Evolutionary conservation across 1,140 invertebrate genomes (phyloP).

Genomic region (Pseudomyrmex pallidus): DNA sequence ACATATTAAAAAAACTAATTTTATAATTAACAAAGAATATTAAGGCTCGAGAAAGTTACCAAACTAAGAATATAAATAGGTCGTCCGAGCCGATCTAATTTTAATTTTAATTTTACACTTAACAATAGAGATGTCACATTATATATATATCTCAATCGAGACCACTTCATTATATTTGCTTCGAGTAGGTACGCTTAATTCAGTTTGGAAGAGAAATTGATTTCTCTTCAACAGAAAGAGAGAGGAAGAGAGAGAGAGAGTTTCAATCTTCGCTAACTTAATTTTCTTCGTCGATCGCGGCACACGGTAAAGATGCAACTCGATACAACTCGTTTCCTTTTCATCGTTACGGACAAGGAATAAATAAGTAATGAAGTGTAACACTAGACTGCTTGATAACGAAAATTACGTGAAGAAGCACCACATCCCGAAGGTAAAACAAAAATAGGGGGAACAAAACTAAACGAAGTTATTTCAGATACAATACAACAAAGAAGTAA

Average conservation of each 20-base stretch:
- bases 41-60: too few species aligned
- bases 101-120: too few species aligned
- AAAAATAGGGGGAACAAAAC: too few species aligned
- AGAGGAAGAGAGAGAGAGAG: neutral
- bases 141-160: neutral
- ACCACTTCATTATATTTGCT: neutral
- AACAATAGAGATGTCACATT: neutral
- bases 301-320: constrained; percentile 14
- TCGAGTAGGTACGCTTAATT: neutral
- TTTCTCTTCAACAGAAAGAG: neutral
- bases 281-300: constrained; percentile 2
- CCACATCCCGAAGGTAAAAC: neutral
- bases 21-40: too few species aligned
- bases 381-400: neutral
- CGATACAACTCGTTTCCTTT: constrained; percentile 34
- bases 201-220: constrained; percentile 29
- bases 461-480: neutral
- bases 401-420: neutral
- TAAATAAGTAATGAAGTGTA: constrained; percentile 12
- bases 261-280: constrained; percentile 33
- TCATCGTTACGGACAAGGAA: constrained; percentile 8
- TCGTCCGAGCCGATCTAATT: too few species aligned
- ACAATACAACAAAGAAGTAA: neutral
- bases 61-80: too few species aligned
- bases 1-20: too few species aligned